A percentile compares a stretch with the other conserved stretches of the same genome.
Evolutionary conservation across 1,140 invertebrate genomes (phyloP).

Genomic region (Brachionus rubens): DNA sequence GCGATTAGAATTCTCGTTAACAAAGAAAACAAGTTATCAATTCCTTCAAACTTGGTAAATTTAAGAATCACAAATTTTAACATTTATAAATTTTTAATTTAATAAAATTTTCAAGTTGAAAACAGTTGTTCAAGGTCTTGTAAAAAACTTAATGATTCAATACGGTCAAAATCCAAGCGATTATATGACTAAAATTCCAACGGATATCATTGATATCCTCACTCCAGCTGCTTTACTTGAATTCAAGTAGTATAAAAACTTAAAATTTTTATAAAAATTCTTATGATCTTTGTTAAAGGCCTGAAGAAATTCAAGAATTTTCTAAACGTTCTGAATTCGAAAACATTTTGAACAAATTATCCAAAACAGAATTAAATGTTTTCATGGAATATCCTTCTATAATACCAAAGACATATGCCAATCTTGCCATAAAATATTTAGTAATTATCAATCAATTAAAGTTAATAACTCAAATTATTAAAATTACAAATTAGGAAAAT

Average conservation of each 20-base stretch:
- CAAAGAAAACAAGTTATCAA: background rate
- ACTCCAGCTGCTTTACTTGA: background rate
- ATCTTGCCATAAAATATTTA: background rate
- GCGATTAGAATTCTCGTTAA: background rate
- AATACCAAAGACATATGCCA: background rate
- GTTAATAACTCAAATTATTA: background rate
- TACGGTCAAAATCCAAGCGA: background rate
- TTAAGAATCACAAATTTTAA: background rate
- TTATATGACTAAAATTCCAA: background rate
- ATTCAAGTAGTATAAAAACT: too few relatives aligned
- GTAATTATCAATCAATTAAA: background rate
- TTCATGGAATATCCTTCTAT: background rate
- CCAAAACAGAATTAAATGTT: background rate
- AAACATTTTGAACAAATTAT: background rate
- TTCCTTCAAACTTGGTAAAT: slow-evolving; percentile 3
- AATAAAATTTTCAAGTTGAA: background rate
- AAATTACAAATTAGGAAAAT: background rate
- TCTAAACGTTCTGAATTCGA: background rate
- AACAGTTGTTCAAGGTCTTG: background rate
- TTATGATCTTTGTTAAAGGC: background rate
- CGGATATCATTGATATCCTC: background rate
- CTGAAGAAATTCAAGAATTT: background rate
- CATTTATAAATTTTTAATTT: background rate
- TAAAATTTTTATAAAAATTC: too few relatives aligned
- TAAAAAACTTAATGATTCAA: background rate